phyloP scores from a whole-genome alignment of 1,140 invertebrate genomes.

The Drosophila nebulosa region DNA sequence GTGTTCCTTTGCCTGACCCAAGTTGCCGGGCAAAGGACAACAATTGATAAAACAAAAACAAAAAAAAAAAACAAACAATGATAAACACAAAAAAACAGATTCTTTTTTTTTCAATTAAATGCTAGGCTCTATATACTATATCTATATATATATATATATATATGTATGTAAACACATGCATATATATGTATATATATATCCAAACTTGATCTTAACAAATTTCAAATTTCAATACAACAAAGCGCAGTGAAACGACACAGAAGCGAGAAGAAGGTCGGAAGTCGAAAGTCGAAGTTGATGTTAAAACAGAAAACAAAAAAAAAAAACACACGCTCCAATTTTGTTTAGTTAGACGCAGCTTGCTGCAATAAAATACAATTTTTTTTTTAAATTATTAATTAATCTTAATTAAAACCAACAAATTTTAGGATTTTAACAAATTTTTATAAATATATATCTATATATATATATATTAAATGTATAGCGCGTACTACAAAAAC shows the following conservation, averaged over 20 bases:
- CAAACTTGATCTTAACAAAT: not conserved
- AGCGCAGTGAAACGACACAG: not conserved
- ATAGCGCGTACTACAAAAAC: slow-evolving; percentile 68
- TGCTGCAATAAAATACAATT: slow-evolving; percentile 58
- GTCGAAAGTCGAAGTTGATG: slow-evolving; percentile 47
- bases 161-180: not conserved
- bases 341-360: slow-evolving; percentile 74
- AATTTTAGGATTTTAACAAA: slow-evolving; percentile 80
- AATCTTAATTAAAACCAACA: slow-evolving; percentile 79
- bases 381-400: slow-evolving; percentile 79
- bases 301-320: slow-evolving; percentile 54
- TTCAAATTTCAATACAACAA: not conserved
- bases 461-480: slow-evolving; percentile 61
- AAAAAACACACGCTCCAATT: slow-evolving; percentile 72
- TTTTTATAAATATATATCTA: slow-evolving; percentile 55
- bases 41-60: slow-evolving; percentile 57
- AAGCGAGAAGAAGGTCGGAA: not conserved
- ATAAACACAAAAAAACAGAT: slow-evolving; percentile 14
- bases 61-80: slow-evolving; percentile 2
- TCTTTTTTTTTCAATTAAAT: slow-evolving; percentile 2
- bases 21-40: slow-evolving; percentile 45
- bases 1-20: slow-evolving; percentile 51
- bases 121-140: not conserved
- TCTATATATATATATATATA: not conserved
- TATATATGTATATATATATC: not conserved